Evolutionary conservation across 2,797 vertebrate species (phyloP), one percentile per base, ranked within the genome.

Genomic region (Adelosebastes latens): DNA sequence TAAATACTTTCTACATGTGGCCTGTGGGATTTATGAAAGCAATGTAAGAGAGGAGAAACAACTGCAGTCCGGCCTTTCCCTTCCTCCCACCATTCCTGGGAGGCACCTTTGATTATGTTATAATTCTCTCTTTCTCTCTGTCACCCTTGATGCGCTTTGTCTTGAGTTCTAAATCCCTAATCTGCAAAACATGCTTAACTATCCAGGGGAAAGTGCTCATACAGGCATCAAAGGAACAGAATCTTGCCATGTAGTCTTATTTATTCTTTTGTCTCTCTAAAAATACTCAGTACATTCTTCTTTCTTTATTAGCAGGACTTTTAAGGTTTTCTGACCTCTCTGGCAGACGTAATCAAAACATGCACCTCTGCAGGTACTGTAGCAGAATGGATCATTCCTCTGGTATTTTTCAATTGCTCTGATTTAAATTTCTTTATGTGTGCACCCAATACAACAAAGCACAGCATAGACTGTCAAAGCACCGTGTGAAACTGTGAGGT

Each of bases 101-200:
- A 77, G 72, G 24, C 32, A 73, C 31, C 27, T 74, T 71, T 84
- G 31, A 84, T 84, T 58, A 53, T 58, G 25, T 75, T 64, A 52
- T 73, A 59, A 64, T 72, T 77, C 29, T 39, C 58, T 72, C 14
- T 62, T 52, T 75, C 72, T 78, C 60, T 24, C 60, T 58, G 65
- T 85, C 60, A 67, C 53, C 58, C 76, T 46, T 18, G 69, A 84
- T 46, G 36, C 22, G 20, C 49, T 84, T 67, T 66, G 62, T 72
- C 69, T 46, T 58, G 12, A 60, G 9, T 59, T 78, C 63, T 80
- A 87, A 82, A 76, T 90, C 87, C 82, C 71, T 83, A 86, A 86
- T 85, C 79, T 72, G 55, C 12, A 31, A 74, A 77, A 70, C 68
- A 73, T 79, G 75, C 67, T 77, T 80, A 83, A 68, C 65, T 79